phyloP scores from a whole-genome alignment of 1,140 invertebrate genomes.

The Chrysopa pallens region DNA sequence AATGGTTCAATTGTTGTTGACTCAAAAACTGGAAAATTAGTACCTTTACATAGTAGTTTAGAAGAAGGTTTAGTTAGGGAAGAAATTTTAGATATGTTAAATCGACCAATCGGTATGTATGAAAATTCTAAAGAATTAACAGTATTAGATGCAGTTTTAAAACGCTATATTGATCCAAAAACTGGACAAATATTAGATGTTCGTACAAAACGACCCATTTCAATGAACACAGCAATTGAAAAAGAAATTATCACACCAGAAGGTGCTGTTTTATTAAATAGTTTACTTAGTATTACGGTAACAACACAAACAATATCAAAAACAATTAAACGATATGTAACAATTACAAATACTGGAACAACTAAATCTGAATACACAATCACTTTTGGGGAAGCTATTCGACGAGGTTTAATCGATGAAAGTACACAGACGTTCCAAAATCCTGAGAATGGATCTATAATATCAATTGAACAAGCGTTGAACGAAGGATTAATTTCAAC shows the following conservation, averaged over 20 bases:
- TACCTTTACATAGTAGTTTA: constrained; percentile 45
- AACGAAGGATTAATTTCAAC: constrained; percentile 45
- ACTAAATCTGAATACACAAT: constrained; percentile 38
- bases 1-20: constrained; percentile 53
- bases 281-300: constrained; percentile 65
- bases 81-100: constrained; percentile 72
- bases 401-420: constrained; percentile 65
- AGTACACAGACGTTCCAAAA: constrained; percentile 60
- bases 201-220: constrained; percentile 52
- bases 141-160: constrained; percentile 70
- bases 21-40: constrained; percentile 49
- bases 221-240: constrained; percentile 71
- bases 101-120: constrained; percentile 59
- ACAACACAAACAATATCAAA: constrained; percentile 70
- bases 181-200: constrained; percentile 71
- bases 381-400: constrained; percentile 58
- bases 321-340: constrained; percentile 61
- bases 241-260: constrained; percentile 67
- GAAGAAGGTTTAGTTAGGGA: constrained; percentile 45
- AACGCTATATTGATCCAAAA: constrained; percentile 65
- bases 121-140: constrained; percentile 56
- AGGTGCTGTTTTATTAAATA: constrained; percentile 66
- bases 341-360: constrained; percentile 42
- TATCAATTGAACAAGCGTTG: constrained; percentile 69
- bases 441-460: constrained; percentile 50